Evolutionary conservation across 2,888 invertebrate species (phyloP), one percentile per base, ranked within the genome.

Genomic region (Nymphalis c-album): DNA sequence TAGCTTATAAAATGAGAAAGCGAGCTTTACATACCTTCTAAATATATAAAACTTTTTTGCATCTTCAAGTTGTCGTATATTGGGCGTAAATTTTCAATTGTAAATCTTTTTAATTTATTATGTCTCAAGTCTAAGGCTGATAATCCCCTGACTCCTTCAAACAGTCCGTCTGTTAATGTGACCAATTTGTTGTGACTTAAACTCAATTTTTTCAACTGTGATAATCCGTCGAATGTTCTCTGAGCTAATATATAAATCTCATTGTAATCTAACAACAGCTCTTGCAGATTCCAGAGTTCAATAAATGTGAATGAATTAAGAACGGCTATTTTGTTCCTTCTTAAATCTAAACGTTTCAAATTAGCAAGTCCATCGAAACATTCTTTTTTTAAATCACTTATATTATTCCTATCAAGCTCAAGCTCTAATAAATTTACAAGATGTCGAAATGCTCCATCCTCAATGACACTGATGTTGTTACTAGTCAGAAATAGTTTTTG

Each of bases 401-500:
- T 94, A 79, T 95, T 95, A 89, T 95, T 97, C 76, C 94, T 93
- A 82, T 96, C 96, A 78, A 98, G 88, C 84, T 98, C 97, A 75
- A 98, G 87, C 74, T 96, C 96, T 63, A 95, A 93, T 71, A 98
- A 91, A 77, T 96, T 95, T 7, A 94, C 93, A 79, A 97, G 91
- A 77, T 95, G 94, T 77, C 93, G 93, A 80, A 97, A 97, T 17
- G 98, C 96, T 73, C 96, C 96, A 68, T 97, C 97, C 76, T 98
- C 98, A 70, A 98, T 93, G 45, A 94, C 93, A 76, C 95, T 96
- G 73, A 99, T 94, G 78, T 96, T 95, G 88, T 99, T 99, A 83
- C 95, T 95, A 80, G 97, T 97, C 65, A 99, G 93, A 78, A 95
- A 95, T 64, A 99, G 93, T 76, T 95, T 95, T 75, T 95, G 94